Evolutionary conservation across 2,113 vertebrate species (phyloP).

Genomic region (Rhea pennata): DNA sequence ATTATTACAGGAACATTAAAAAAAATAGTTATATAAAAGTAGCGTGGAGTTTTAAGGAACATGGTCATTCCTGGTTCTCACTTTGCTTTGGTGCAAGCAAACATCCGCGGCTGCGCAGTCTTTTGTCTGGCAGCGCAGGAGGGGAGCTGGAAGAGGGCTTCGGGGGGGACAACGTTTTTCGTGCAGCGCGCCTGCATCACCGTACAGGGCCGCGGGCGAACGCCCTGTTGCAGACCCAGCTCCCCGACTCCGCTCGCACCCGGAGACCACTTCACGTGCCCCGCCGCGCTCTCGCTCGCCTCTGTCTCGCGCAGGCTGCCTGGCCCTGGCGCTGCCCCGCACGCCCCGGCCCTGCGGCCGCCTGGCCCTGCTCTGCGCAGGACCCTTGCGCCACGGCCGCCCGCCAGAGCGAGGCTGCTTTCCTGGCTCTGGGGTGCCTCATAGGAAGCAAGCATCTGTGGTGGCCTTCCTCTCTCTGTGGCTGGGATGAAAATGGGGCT

Average conservation of each 20-base stretch:
- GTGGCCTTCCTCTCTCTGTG: neutral
- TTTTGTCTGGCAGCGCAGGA: neutral
- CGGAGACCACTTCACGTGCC: rapidly evolving
- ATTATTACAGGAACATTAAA: neutral
- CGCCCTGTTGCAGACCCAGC: neutral
- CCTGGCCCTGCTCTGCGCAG: no score
- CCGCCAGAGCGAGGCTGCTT: neutral
- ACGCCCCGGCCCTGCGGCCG: no score
- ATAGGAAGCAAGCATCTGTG: neutral
- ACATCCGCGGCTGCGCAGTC: neutral
- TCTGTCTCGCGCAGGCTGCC: no score
- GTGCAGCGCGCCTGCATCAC: no score
- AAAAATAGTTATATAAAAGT: neutral
- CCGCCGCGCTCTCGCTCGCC: neutral
- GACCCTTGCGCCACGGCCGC: no score
- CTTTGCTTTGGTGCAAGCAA: neutral
- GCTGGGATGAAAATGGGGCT: neutral
- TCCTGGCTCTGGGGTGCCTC: neutral
- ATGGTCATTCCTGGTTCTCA: rapidly evolving
- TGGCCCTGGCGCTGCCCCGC: no score
- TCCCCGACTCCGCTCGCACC: neutral
- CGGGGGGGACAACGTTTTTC: no score
- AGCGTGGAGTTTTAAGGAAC: neutral
- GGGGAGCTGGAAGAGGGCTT: neutral
- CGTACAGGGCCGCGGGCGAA: no score